Base-by-base conservation (phyloP, 2,888 invertebrate species). In the Cataglyphis cursor region DNA sequence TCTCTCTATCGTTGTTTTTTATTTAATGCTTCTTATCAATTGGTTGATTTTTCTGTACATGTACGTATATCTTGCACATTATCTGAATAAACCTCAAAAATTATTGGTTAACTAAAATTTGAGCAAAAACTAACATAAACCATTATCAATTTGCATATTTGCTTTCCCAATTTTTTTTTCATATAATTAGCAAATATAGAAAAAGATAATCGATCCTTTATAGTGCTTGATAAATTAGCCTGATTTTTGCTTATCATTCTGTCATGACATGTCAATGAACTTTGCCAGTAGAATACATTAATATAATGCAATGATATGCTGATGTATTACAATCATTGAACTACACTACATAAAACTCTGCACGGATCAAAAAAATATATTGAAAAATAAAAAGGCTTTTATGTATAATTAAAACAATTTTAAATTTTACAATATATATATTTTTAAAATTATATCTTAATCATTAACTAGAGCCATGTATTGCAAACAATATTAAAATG, bases 31-130 rank as follows among this genome's bases (percentile, higher is more conserved):
- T 70, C 70, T 70, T 24, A 38, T 54, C 1, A 54, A 70, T 54
- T 72, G 54, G 70, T 38, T 24, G 21, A 70, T 54, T 70, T 70
- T 70, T 38, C 70, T 35, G 8, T 35, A 9, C 9, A 1, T 35
- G 15, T 4, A 18, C 15, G 18, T 44, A 2, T 21, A 12, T 31
- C 6, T 15, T n/a, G 31, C 21, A 8, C 51, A 51, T 24, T 66
- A 24, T 38, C 31, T 72, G 54, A 21, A 54, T 35, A 15, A 21
- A 1, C 21, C 35, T 24, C 54, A 38, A 54, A 72, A 35, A 2
- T 15, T 6, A 24, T 51, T 70, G 5, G 4, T 31, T 8, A 3
- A 54, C 4, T 4, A 1, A 18, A 21, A 38, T 35, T n/a, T 15
- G 10, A 10, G 54, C 35, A 24, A 54, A 72, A 38, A 12, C 35